These are phyloP conservation scores for Embiotoca jacksoni DNA, from an alignment of 2,113 vertebrate genomes.

Conservation along the genomic window DNA sequence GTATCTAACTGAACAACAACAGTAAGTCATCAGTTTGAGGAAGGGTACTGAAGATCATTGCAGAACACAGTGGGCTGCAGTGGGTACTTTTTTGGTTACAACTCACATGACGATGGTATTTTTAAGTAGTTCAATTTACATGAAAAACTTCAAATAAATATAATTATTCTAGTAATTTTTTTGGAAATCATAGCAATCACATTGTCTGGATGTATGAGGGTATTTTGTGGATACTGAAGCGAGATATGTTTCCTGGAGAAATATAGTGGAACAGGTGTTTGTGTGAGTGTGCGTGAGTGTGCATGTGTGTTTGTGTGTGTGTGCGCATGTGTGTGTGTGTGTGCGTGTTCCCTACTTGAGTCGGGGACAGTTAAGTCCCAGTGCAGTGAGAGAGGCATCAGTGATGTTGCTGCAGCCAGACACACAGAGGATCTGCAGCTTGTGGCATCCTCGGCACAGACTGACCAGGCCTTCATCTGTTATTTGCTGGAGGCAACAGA, in stretches of 20 bases:
- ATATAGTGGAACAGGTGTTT: background rate
- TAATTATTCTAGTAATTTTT: background rate
- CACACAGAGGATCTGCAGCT: slow-evolving; percentile 92
- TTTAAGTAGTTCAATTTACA: no score
- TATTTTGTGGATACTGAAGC: background rate
- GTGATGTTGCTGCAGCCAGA: slow-evolving; percentile 94
- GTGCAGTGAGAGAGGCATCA: slow-evolving; percentile 91
- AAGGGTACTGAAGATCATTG: no score
- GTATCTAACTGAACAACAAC: slow-evolving; percentile 10
- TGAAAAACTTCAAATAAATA: no score
- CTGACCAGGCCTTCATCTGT: slow-evolving; percentile 93
- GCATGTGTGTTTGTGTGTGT: background rate
- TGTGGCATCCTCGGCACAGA: slow-evolving; percentile 90
- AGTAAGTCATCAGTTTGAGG: background rate
- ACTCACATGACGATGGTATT: no score
- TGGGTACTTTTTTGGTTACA: no score
- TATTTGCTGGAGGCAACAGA: slow-evolving; percentile 84
- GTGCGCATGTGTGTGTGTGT: background rate
- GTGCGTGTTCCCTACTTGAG: slow-evolving; percentile 88
- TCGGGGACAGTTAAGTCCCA: slow-evolving; percentile 93
- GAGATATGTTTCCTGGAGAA: background rate
- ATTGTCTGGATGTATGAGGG: background rate
- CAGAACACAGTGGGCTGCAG: background rate
- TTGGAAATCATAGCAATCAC: slow-evolving; percentile 6
- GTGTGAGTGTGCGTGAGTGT: background rate